phyloP scores from a whole-genome alignment of 2,888 invertebrate species.

The Octonoba sinensis region DNA sequence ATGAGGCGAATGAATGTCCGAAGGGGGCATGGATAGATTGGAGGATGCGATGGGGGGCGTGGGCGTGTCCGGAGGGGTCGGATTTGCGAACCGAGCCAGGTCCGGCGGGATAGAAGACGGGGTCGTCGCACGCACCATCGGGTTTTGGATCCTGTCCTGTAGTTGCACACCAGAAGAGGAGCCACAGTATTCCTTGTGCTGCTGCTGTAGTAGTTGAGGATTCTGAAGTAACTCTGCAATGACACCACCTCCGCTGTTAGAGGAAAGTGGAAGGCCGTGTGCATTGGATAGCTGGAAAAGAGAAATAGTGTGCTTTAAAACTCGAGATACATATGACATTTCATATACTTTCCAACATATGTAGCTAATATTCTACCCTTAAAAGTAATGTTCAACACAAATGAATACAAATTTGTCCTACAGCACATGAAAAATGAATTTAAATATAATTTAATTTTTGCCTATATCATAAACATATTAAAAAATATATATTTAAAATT shows the following conservation, averaged over 20 bases:
- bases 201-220: slow-evolving; percentile 64
- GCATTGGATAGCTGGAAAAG: slow-evolving; percentile 54
- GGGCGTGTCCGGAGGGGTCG: slow-evolving; percentile 67
- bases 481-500: no score
- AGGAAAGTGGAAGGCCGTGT: slow-evolving; percentile 14
- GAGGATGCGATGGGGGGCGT: slow-evolving; percentile 65
- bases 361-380: background rate
- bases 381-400: background rate
- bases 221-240: slow-evolving; percentile 67
- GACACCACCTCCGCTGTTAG: slow-evolving; percentile 63
- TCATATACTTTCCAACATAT: background rate
- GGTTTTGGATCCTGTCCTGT: slow-evolving; percentile 49
- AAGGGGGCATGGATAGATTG: slow-evolving; percentile 32
- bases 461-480: no score
- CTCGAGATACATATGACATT: background rate
- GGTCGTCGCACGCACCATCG: slow-evolving; percentile 65
- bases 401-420: no score
- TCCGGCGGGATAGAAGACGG: slow-evolving; percentile 65
- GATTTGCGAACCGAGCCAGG: slow-evolving; percentile 65
- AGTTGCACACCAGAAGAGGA: slow-evolving; percentile 36
- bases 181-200: slow-evolving; percentile 67
- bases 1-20: slow-evolving; percentile 53
- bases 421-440: no score
- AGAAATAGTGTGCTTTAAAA: background rate
- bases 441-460: no score